Evolutionary conservation across 2,888 invertebrate genomes (phyloP).

Genomic region (Phengaris arion): DNA sequence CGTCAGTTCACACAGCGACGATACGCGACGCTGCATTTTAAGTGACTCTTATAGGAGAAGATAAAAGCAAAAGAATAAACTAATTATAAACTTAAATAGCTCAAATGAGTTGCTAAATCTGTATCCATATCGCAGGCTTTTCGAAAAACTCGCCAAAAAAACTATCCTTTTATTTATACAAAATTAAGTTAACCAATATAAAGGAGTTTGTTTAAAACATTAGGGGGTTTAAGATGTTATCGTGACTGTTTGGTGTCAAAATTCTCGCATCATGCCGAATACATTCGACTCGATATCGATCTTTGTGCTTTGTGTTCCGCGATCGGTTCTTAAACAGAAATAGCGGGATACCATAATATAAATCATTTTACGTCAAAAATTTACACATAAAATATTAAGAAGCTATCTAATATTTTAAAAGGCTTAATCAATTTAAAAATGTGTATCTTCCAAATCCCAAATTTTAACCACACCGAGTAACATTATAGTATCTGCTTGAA

Average conservation of each 20-base stretch:
- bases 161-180: slow-evolving; percentile 67
- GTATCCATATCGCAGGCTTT: slow-evolving; percentile 31
- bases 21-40: too few species aligned
- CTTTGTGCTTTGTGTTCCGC: slow-evolving; percentile 65
- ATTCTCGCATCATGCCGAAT: slow-evolving; percentile 77
- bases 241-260: slow-evolving; percentile 75
- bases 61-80: background rate
- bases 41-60: background rate
- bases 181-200: slow-evolving; percentile 77
- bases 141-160: slow-evolving; percentile 57
- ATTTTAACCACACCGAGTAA: background rate
- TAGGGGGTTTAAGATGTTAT: slow-evolving; percentile 77
- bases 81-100: slow-evolving; percentile 17
- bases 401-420: slow-evolving; percentile 17
- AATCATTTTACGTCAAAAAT: slow-evolving; percentile 37
- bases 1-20: too few species aligned
- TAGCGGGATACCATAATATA: slow-evolving; percentile 67
- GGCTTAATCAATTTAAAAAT: background rate
- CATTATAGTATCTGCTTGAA: background rate
- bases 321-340: slow-evolving; percentile 73
- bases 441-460: background rate
- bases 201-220: slow-evolving; percentile 79
- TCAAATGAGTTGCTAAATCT: slow-evolving; percentile 35
- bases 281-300: slow-evolving; percentile 69
- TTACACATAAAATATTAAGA: slow-evolving; percentile 24